Base-by-base conservation (phyloP, 2,797 vertebrate species). In the Neopelma chrysocephalum region DNA sequence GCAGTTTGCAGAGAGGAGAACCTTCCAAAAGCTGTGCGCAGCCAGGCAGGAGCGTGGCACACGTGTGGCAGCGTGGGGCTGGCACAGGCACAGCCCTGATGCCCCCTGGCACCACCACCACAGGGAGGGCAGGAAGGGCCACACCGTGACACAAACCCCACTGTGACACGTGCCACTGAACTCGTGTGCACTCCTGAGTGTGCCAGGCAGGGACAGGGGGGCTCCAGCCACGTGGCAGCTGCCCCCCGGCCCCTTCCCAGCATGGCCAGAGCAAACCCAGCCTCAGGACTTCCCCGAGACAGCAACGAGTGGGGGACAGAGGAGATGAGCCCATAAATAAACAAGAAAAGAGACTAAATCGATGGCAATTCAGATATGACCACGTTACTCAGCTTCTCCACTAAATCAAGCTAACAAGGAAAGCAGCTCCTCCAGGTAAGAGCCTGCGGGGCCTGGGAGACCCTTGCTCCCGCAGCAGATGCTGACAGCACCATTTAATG, bases 361-460 rank as follows among this genome's bases (percentile, higher is more conserved):
- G 9, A 86, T 40, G 66, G 70, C 72, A 75, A 36, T 34, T 86
- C 89, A 57, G 76, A 93, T 58, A 54, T 32, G 29, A 53, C 69
- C 66, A 1, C 6, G 50, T 43, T 54, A 32, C 36, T 75, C 15
- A 1, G 87, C 91, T 88, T 85, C 77, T 81, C 68, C 1, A 2
- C 78, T 95, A 93, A 96, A 96, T 96, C 95, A 96, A 80, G 34
- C 72, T 86, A 93, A 96, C 2, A 1, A 95, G 78, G 83, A 80
- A 11, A 15, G 7, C 32, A 2, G 75, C 75, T 90, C 75, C 75
- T 73, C 40, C 48, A 73, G 89, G 82, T 79, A 69, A 73, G 75
- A 84, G 75, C 60, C 81, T 36, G 88, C 73, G 42, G 53, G 58
- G 15, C 13, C 1, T 1, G 78, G 53, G 69, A 72, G 61, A 27